phyloP scores from a whole-genome alignment of 2,888 invertebrate genomes.

The Ditylenchus weischeri region DNA sequence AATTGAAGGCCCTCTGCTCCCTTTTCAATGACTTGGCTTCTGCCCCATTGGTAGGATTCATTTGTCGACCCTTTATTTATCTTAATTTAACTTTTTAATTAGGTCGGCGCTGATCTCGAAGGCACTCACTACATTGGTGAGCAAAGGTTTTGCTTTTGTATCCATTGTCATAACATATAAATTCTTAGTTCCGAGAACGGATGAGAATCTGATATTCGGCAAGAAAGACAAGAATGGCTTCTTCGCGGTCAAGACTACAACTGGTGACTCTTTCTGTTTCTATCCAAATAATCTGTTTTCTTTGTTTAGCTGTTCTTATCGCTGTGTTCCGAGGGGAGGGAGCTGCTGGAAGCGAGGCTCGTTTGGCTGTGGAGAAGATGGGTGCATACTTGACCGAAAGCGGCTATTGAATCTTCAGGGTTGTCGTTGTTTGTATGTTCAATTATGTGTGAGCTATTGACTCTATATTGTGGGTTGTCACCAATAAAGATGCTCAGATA shows the following conservation, averaged over 20 bases:
- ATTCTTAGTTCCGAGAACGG: conserved; percentile 54
- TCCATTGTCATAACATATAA: too few species aligned
- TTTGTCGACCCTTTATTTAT: too few species aligned
- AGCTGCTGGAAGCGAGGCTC: conserved; percentile 44
- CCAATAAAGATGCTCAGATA: too few species aligned
- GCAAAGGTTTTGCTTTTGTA: too few species aligned
- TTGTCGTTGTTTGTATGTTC: not conserved
- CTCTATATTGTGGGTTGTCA: too few species aligned
- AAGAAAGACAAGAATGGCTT: conserved; percentile 57
- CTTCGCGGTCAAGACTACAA: conserved; percentile 55
- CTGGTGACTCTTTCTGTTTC: conserved; percentile 38
- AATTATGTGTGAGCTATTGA: too few species aligned
- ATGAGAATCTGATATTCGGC: too few species aligned
- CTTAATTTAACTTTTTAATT: too few species aligned
- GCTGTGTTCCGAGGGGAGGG: conserved; percentile 56
- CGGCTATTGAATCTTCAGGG: conserved; percentile 1
- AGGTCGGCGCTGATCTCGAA: conserved; percentile 49
- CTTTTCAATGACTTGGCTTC: conserved; percentile 45
- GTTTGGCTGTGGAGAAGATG: conserved; percentile 53
- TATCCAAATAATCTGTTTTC: too few species aligned
- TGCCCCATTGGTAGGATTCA: conserved; percentile 39
- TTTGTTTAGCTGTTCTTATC: conserved; percentile 51
- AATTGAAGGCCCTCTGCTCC: conserved; percentile 48
- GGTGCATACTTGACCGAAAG: conserved; percentile 17
- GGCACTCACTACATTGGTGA: conserved; percentile 52